A percentile compares a stretch with the other conserved stretches of the same genome.
Conservation (phyloP, 2,113 vertebrate species). For the Verasper variegatus region DNA sequence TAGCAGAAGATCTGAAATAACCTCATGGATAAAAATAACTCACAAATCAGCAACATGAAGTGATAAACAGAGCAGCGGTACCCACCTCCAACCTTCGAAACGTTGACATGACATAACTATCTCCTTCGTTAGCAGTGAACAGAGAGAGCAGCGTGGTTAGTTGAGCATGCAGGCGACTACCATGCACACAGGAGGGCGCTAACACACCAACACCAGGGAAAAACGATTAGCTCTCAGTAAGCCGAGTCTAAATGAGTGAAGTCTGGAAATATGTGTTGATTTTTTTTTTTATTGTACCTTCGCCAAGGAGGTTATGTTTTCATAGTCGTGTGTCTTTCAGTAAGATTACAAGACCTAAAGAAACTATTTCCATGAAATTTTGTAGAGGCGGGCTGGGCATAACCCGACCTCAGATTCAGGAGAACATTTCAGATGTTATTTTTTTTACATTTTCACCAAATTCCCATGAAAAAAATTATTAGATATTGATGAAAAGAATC, state of each 20-base stretch:
- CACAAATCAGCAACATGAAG: not conserved
- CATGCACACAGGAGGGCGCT: constrained; percentile 63
- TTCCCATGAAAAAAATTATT: no score
- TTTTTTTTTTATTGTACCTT: not conserved
- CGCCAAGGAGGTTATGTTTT: no score
- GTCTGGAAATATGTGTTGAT: not conserved
- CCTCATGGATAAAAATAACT: not conserved
- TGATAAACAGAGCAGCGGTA: constrained; percentile 58
- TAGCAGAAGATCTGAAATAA: not conserved
- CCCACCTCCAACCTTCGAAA: constrained; percentile 99
- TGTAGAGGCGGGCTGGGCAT: not conserved
- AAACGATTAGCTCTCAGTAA: constrained; percentile 3
- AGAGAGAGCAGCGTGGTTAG: constrained; percentile 79
- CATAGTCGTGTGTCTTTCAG: not conserved
- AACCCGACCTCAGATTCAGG: no score
- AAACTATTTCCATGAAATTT: not conserved
- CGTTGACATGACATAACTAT: constrained; percentile 97
- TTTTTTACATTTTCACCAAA: no score
- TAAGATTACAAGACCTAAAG: no score
- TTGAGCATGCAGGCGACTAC: constrained; percentile 52
- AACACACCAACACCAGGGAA: constrained; percentile 7
- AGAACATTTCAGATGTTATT: no score
- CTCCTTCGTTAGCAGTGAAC: constrained; percentile 97
- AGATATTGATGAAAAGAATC: no score
- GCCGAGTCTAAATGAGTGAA: not conserved